Evolutionary conservation across 2,888 invertebrate genomes (phyloP), one percentile per base, ranked within the genome.

Genomic region (Deladenus siricidicola): DNA sequence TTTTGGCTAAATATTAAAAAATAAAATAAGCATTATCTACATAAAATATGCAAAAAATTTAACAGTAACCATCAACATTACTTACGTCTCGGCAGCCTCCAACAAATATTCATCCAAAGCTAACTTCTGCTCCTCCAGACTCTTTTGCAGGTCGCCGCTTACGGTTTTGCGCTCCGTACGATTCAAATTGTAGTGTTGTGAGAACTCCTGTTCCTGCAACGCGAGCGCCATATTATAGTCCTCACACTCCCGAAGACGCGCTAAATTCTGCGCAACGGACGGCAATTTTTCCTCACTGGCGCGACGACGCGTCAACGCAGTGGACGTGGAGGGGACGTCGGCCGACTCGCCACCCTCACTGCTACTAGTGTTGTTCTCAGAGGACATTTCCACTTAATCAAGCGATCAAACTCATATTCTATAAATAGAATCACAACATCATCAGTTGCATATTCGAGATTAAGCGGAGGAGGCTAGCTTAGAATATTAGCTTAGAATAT

Each of bases 171-270:
- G 56, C 21, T 61, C 60, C 10, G 23, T 49, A 17, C 68, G 58
- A 50, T 68, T 68, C n/a, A 44, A 26, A 26, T 68, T 56, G 44
- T 58, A 68, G 44, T 70, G 69, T n/a, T 59, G 44, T 4, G 44
- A 43, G 34, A 60, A 68, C 52, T 68, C 68, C 24, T 58, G 26
- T 28, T 70, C 60, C 44, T 68, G 68, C 4, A 68, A 24, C 14
- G 21, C 28, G 14, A 56, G 42, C 6, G 68, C 70, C 26, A 70
- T 23, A 34, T 61, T 53, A 56, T 49, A 68, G 44, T 68, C 68
- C 50, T 62, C 67, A 19, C 43, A 34, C 39, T 66, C 59, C n/a
- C 61, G 60, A 21, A 65, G 39, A 14, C 51, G 24, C 26, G 66
- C 54, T 42, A 52, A 30, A 53, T 53, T 53, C 24, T 53, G 34